Evolutionary conservation across 1,140 invertebrate genomes (phyloP).

Genomic region (Argopecten irradians): DNA sequence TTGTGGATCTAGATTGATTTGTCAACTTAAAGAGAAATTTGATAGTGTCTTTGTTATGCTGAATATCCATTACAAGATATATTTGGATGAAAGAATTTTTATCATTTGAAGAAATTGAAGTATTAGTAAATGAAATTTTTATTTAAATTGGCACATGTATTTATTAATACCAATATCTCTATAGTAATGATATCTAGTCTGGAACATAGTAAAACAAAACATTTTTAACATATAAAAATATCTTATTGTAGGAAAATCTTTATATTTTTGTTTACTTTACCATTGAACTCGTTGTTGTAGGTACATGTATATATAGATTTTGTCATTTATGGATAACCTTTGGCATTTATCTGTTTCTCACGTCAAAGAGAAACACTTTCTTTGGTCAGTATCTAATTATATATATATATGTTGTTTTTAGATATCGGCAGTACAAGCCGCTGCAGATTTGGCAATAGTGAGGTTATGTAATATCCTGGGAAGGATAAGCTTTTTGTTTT

Average conservation of each 20-base stretch:
- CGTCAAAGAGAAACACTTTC: not conserved
- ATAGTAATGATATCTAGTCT: not conserved
- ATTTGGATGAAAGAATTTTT: not conserved
- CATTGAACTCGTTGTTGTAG: not conserved
- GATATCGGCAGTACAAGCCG: not conserved
- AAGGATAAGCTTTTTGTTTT: conserved; percentile 42
- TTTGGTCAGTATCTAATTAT: not conserved
- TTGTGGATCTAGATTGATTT: no score
- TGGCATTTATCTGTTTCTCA: not conserved
- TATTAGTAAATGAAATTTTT: not conserved
- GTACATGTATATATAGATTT: not conserved
- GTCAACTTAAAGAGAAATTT: no score
- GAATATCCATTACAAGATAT: no score
- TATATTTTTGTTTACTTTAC: not conserved
- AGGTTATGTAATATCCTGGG: conserved; percentile 68
- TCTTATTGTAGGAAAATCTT: not conserved
- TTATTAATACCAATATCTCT: not conserved
- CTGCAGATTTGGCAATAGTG: conserved; percentile 64
- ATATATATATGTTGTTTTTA: not conserved
- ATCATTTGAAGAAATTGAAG: not conserved
- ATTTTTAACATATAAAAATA: no score
- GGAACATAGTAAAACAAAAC: no score
- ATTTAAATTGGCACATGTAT: not conserved
- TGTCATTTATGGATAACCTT: not conserved
- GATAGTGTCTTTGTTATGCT: no score